These are phyloP conservation scores for Daubentonia madagascariensis DNA, from an alignment of 2,113 vertebrate species.

Conservation along the genomic window DNA sequence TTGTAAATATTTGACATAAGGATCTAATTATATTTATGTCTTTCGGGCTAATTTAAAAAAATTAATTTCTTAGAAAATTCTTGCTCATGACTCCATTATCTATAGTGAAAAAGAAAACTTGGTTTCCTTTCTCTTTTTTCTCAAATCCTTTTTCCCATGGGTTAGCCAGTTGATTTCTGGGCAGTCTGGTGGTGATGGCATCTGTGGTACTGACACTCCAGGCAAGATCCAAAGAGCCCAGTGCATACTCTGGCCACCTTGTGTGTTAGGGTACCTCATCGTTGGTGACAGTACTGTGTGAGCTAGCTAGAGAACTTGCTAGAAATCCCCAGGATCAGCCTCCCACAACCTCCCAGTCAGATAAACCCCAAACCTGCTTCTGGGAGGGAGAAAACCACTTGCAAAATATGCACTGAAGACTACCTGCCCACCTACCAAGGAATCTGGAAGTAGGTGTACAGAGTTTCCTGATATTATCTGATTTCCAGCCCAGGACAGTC, in stretches of 20 bases:
- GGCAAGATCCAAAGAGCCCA: neutral
- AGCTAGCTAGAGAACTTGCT: neutral
- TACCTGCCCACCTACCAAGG: neutral
- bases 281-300: neutral
- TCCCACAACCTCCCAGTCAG: neutral
- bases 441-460: neutral
- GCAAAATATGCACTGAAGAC: neutral
- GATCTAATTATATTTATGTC: neutral
- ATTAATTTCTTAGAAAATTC: neutral
- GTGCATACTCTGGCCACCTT: neutral
- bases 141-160: neutral
- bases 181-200: neutral
- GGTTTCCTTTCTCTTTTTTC: neutral
- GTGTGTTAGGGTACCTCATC: fast-evolving
- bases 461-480: neutral
- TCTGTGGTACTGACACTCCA: neutral
- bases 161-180: neutral
- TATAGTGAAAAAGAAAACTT: neutral
- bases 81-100: neutral
- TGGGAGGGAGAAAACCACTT: neutral
- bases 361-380: neutral
- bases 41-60: neutral
- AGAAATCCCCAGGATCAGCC: neutral
- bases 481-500: neutral
- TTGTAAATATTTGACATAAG: neutral